These are phyloP conservation scores for Drosophila subobscura DNA, from an alignment of 1,140 invertebrate genomes.

Conservation along the genomic window DNA sequence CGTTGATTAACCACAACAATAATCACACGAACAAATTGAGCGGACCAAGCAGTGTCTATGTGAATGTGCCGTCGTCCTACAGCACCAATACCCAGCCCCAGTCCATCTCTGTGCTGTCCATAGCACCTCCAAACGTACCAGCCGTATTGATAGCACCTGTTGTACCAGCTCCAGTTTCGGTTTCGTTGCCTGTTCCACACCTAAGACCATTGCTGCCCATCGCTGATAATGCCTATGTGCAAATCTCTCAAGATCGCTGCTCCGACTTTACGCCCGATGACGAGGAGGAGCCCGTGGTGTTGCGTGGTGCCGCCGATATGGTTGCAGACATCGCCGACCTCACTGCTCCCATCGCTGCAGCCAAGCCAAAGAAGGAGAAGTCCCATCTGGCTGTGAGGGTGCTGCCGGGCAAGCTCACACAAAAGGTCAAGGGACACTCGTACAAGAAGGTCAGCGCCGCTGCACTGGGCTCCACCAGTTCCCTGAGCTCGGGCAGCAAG, in stretches of 20 bases:
- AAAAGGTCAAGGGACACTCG: constrained; percentile 78
- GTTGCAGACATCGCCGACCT: constrained; percentile 39
- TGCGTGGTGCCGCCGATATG: constrained; percentile 67
- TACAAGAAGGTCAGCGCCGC: constrained; percentile 72
- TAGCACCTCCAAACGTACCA: constrained; percentile 17
- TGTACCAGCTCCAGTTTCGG: constrained; percentile 14
- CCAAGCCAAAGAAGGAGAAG: constrained; percentile 80
- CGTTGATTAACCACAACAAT: constrained; percentile 46
- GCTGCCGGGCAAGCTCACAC: constrained; percentile 74
- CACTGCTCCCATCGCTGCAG: constrained; percentile 3
- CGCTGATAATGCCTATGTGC: constrained; percentile 82
- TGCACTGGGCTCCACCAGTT: constrained; percentile 66
- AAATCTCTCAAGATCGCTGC: constrained; percentile 81
- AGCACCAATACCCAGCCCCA: constrained; percentile 22
- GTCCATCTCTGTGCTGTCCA: constrained; percentile 18
- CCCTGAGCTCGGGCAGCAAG: constrained; percentile 71
- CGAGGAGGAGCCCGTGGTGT: constrained; percentile 82
- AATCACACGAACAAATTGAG: constrained; percentile 31
- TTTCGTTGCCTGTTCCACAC: constrained; percentile 23
- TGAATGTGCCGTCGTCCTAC: constrained; percentile 61
- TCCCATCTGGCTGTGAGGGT: constrained; percentile 78
- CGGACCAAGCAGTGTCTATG: constrained; percentile 69
- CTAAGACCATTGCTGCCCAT: constrained; percentile 71
- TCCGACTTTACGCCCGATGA: constrained; percentile 82
- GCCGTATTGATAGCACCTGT: constrained; percentile 7